These are phyloP conservation scores for Agriopis aurantiaria DNA, from an alignment of 2,888 invertebrate species.

Conservation along the genomic window DNA sequence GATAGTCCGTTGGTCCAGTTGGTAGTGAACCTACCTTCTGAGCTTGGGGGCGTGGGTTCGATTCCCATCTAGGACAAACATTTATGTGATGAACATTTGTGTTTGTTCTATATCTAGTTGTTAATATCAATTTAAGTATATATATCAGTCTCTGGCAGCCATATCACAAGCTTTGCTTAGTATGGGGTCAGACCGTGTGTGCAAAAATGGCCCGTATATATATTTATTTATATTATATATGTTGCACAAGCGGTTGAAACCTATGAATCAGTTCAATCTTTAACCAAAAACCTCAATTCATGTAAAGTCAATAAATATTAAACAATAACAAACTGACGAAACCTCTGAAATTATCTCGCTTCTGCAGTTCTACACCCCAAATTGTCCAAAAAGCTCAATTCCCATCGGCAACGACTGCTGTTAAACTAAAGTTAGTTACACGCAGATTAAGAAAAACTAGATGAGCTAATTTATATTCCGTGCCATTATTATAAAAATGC, in stretches of 20 bases:
- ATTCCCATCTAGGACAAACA: too few species aligned
- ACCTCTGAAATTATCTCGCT: slow-evolving; percentile 26
- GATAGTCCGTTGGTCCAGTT: too few species aligned
- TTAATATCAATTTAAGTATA: too few species aligned
- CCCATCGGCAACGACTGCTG: slow-evolving; percentile 18
- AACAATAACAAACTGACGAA: slow-evolving; percentile 15
- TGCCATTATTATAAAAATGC: not conserved
- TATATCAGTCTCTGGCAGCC: too few species aligned
- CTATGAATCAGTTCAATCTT: not conserved
- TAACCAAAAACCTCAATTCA: not conserved
- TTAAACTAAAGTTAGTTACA: slow-evolving; percentile 22
- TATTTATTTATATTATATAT: too few species aligned
- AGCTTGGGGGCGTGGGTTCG: too few species aligned
- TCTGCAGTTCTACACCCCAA: slow-evolving; percentile 16
- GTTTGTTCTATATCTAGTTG: too few species aligned
- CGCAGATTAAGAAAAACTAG: slow-evolving; percentile 2
- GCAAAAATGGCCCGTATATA: too few species aligned
- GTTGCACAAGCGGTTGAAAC: not conserved
- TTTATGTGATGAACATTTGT: too few species aligned
- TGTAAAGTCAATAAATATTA: not conserved
- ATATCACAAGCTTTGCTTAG: too few species aligned
- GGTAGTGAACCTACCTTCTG: too few species aligned
- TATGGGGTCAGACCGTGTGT: too few species aligned
- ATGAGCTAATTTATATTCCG: not conserved
- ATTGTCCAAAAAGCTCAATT: slow-evolving; percentile 22